Percentiles rank a stretch among this genome's conserved stretches.
phyloP scores from a whole-genome alignment of 1,140 invertebrate genomes.

The Scaptomyza hsui region DNA sequence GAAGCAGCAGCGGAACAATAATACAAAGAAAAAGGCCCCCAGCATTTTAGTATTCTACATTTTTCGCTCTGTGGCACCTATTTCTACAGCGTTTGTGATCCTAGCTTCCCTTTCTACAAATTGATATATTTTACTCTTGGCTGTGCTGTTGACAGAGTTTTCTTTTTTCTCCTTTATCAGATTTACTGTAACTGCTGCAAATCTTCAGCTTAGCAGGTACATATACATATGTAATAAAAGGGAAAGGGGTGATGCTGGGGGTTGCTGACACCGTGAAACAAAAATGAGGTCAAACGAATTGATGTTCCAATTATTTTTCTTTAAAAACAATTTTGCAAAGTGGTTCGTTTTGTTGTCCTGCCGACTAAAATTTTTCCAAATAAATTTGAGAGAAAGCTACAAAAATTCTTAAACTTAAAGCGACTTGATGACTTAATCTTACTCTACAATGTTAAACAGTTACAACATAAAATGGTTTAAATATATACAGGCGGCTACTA shows the following conservation, averaged over 20 bases:
- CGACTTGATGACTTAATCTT: neutral
- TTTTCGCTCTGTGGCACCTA: neutral
- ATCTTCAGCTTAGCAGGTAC: constrained; percentile 5
- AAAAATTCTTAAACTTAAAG: neutral
- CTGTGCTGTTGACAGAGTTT: constrained; percentile 50
- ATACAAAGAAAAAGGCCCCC: constrained; percentile 41
- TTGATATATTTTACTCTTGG: constrained; percentile 24
- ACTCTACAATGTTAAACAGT: no score
- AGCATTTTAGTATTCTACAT: constrained; percentile 40
- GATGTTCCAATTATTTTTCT: constrained; percentile 42
- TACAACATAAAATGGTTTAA: neutral
- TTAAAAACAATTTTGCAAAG: constrained; percentile 41
- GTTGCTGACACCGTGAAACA: constrained; percentile 3
- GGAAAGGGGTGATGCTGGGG: neutral
- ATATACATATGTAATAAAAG: constrained; percentile 35
- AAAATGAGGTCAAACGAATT: constrained; percentile 39
- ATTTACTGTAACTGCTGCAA: constrained; percentile 34
- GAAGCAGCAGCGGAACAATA: constrained; percentile 30
- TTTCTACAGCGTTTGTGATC: constrained; percentile 6
- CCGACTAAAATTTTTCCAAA: neutral
- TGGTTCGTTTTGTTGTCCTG: constrained; percentile 12
- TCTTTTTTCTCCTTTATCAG: constrained; percentile 40
- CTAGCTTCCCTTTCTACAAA: constrained; percentile 21
- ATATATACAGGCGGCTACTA: neutral
- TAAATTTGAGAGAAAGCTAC: no score